phyloP scores from a whole-genome alignment of 2,888 invertebrate genomes.

The Lasioglossum oenotherae region DNA sequence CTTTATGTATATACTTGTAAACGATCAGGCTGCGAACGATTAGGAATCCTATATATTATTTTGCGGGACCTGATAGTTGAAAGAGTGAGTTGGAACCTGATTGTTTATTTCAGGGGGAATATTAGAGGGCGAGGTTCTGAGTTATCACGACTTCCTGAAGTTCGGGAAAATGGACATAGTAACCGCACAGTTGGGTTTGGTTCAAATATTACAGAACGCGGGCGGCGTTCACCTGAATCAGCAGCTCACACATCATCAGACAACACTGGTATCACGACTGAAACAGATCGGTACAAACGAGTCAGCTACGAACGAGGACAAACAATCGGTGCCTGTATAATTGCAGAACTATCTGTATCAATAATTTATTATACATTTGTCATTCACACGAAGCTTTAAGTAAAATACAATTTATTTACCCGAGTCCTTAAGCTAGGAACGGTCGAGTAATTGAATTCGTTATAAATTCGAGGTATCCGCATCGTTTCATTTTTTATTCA shows the following conservation, averaged over 20 bases:
- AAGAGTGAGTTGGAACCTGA: background rate
- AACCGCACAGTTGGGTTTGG: constrained; percentile 88
- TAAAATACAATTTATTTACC: constrained; percentile 68
- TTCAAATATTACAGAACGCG: constrained; percentile 88
- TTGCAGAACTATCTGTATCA: constrained; percentile 72
- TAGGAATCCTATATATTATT: background rate
- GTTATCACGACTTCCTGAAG: constrained; percentile 88
- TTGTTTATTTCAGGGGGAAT: constrained; percentile 87
- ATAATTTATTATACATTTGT: constrained; percentile 79
- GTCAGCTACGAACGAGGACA: constrained; percentile 66
- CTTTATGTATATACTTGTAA: background rate
- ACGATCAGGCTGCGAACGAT: background rate
- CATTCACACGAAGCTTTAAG: constrained; percentile 77
- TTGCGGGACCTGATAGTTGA: background rate
- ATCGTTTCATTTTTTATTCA: constrained; percentile 21
- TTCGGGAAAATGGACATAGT: constrained; percentile 89
- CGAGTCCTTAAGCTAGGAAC: constrained; percentile 21
- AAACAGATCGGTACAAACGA: constrained; percentile 84
- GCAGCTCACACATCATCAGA: constrained; percentile 89
- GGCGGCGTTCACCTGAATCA: constrained; percentile 88
- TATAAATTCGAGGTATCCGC: constrained; percentile 40
- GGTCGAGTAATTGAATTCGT: constrained; percentile 24
- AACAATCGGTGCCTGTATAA: constrained; percentile 75
- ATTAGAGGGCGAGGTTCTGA: constrained; percentile 89
- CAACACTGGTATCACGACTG: constrained; percentile 88